These are phyloP conservation scores for Luperina nickerlii DNA, from an alignment of 2,888 invertebrate species.

Conservation along the genomic window DNA sequence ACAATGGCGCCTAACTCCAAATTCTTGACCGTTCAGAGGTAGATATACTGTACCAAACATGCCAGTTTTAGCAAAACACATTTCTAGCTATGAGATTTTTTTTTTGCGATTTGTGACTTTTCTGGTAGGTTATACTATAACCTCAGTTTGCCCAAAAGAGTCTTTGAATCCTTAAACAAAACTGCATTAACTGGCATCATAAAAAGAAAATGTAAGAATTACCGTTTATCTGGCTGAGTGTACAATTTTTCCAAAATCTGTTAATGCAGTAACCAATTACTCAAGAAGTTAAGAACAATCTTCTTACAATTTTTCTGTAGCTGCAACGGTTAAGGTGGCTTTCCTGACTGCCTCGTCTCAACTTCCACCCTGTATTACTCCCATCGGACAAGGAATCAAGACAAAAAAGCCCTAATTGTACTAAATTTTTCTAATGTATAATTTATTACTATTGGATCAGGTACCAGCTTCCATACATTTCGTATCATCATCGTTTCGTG, in stretches of 20 bases:
- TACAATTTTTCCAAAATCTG: neutral
- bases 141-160: neutral
- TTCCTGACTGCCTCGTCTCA: neutral
- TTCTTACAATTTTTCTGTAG: neutral
- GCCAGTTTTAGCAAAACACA: neutral
- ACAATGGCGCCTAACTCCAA: too few species aligned
- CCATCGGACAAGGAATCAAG: neutral
- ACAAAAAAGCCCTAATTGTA: neutral
- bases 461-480: neutral
- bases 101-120: neutral
- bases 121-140: neutral
- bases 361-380: neutral
- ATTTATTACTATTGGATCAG: neutral
- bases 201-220: too few species aligned
- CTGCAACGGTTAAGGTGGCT: neutral
- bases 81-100: too few species aligned
- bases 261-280: neutral
- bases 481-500: neutral
- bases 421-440: neutral
- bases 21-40: neutral
- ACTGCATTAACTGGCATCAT: neutral
- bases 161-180: neutral
- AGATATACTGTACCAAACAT: neutral
- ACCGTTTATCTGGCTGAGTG: neutral
- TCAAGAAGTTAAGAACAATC: neutral